Evolutionary conservation across 2,113 vertebrate species (phyloP), one percentile per base, ranked within the genome.

Genomic region (Tetrao urogallus): DNA sequence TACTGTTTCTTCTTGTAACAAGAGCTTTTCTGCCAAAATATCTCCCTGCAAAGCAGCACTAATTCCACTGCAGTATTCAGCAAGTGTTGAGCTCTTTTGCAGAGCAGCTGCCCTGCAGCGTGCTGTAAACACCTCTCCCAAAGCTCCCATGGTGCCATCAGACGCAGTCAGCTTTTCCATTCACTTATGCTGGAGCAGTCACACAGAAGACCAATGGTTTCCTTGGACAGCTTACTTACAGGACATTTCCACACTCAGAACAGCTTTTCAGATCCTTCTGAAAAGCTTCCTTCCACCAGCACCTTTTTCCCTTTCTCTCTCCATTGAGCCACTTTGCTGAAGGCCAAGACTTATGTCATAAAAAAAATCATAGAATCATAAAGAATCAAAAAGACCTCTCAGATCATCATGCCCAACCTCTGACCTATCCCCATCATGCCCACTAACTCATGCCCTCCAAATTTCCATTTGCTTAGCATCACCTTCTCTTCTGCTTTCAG

Each of bases 61-160:
- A 94, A 95, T 96, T 94, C 95, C 95, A 86, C 94, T 96, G 94
- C 92, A 97, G 92, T 54, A 69, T 89, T 71, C 50, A 92, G 63
- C 76, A 87, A 87, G 15, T 81, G 20, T 77, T 88, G 58, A 72
- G 61, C 96, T 81, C 70, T 87, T 84, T 70, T 28, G 48, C 72
- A 87, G 86, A 83, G 92, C 69, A 89, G 71, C 69, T 71, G 52
- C 54, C 40, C 77, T 13, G 8, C n/a, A 74, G 25, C 2, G 1
- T 38, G 47, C 70, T 69, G 27, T 52, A 82, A 84, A 85, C 30
- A n/a, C 18, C 74, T 42, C 45, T 74, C 40, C 70, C 45, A n/a
- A 85, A 95, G 63, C 54, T 82, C 82, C 43, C 45, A 13, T 63
- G 28, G 24, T 54, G 80, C 88, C 87, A 22, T 36, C 65, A 91